Evolutionary conservation across 2,113 vertebrate species (phyloP), one percentile per base, ranked within the genome.

Genomic region (Ovibos moschatus): DNA sequence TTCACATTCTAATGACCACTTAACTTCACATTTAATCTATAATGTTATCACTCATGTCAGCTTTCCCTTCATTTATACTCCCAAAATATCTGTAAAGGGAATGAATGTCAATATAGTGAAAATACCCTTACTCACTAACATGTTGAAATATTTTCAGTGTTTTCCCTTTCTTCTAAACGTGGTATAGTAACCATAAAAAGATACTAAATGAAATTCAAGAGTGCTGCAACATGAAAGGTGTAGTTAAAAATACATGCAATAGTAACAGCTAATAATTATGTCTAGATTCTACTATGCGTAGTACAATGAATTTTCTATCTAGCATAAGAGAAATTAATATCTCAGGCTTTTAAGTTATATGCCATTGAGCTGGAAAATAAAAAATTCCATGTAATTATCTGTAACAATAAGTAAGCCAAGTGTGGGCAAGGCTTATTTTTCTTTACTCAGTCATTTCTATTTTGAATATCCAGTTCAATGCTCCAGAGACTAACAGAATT

Each of bases 101-200:
- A 98, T 92, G 76, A 94, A 96, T 88, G 58, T 95, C 36, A 97
- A 94, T 71, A 71, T 2, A 71, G 51, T 67, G 92, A 96, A 98
- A 96, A 47, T 96, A 83, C 27, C 60, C 10, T 71, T 93, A 92
- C 13, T 85, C 74, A 96, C 50, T n/a, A 95, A 85, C 92, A 30
- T 2, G 1, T 4, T 96, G 91, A 98, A 98, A 92, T 67, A 95
- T 21, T 97, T 91, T 96, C 28, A 89, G 96, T 96, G 43, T 96
- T 92, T 87, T 74, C 7, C 25, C 78, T 97, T 97, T 95, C 62
- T 97, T 97, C 76, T 74, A 60, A 96, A 86, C 11, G 82, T n/a
- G 8, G 30, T 58, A 2, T 79, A 88, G 36, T 91, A 23, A 89
- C 19, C 47, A 91, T 36, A 79, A 82, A 57, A 94, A 86, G 11